A percentile compares a stretch with the other conserved stretches of the same genome.
phyloP scores from a whole-genome alignment of 2,888 invertebrate genomes.

The Ceriagrion tenellum region DNA sequence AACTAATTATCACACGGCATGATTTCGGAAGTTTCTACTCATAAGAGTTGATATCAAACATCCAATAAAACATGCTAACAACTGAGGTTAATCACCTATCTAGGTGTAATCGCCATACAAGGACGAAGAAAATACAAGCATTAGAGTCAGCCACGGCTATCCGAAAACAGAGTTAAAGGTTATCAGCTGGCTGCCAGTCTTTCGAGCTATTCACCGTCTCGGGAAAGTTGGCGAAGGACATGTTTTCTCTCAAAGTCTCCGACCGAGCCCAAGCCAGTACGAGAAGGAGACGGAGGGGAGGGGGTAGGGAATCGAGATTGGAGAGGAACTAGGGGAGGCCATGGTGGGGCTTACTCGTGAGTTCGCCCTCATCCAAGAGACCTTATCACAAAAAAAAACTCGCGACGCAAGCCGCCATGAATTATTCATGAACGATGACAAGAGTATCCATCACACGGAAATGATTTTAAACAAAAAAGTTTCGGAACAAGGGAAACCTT shows the following conservation, averaged over 20 bases:
- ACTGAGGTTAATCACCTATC: too few species aligned
- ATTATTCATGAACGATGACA: slow-evolving; percentile 6
- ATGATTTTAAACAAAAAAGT: not conserved
- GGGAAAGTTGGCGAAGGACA: not conserved
- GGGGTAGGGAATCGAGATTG: not conserved
- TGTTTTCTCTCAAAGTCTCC: not conserved
- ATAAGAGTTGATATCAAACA: too few species aligned
- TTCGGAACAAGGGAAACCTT: not conserved
- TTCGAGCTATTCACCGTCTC: too few species aligned
- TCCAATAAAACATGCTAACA: too few species aligned
- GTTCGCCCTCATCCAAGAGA: not conserved
- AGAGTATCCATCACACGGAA: not conserved
- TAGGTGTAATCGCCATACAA: too few species aligned
- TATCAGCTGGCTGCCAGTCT: too few species aligned
- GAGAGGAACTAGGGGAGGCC: not conserved
- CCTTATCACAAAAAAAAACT: not conserved
- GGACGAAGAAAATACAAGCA: too few species aligned
- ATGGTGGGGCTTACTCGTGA: not conserved
- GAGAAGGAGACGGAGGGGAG: not conserved
- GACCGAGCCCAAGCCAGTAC: too few species aligned
- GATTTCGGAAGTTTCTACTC: too few species aligned
- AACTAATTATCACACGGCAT: too few species aligned
- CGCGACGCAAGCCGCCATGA: not conserved
- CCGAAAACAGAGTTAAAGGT: too few species aligned
- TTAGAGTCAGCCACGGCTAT: too few species aligned